Percentiles rank a stretch among this genome's conserved stretches.
Evolutionary conservation across 2,888 invertebrate genomes (phyloP).

Genomic region (Eupithecia tripunctaria): DNA sequence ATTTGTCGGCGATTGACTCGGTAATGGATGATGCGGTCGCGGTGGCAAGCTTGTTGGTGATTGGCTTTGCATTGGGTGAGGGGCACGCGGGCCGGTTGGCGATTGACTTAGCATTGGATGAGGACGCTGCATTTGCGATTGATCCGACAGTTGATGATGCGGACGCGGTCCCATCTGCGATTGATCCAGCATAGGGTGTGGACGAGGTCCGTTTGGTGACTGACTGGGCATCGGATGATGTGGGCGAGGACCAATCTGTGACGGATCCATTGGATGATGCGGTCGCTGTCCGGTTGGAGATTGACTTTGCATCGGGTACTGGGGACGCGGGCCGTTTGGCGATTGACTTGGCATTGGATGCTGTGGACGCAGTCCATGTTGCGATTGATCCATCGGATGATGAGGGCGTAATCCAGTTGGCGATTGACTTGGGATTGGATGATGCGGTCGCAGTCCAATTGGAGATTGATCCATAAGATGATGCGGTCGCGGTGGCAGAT

Average conservation of each 20-base stretch:
- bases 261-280: slow-evolving; percentile 3
- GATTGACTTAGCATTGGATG: slow-evolving; percentile 1
- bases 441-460: not conserved
- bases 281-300: slow-evolving; percentile 7
- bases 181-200: not conserved
- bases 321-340: slow-evolving; percentile 9
- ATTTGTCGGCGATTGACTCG: slow-evolving; percentile 8
- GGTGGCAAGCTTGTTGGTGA: slow-evolving; percentile 9
- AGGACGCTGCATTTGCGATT: not conserved
- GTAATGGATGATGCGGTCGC: slow-evolving; percentile 13
- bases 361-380: slow-evolving; percentile 11
- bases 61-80: slow-evolving; percentile 11
- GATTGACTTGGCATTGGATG: not conserved
- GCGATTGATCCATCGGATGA: slow-evolving; percentile 13
- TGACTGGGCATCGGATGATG: slow-evolving; percentile 4
- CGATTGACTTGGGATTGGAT: slow-evolving; percentile 12
- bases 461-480: not conserved
- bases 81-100: slow-evolving; percentile 8
- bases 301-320: slow-evolving; percentile 1
- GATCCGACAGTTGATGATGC: not conserved
- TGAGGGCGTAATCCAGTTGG: slow-evolving; percentile 10
- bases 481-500: slow-evolving; percentile 9
- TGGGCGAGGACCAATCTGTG: slow-evolving; percentile 1
- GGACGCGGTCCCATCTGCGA: slow-evolving; percentile 1
- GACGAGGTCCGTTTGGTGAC: slow-evolving; percentile 6